These are phyloP conservation scores for Cirrhinus mrigala DNA, from an alignment of 2,797 vertebrate species.

Conservation along the genomic window DNA sequence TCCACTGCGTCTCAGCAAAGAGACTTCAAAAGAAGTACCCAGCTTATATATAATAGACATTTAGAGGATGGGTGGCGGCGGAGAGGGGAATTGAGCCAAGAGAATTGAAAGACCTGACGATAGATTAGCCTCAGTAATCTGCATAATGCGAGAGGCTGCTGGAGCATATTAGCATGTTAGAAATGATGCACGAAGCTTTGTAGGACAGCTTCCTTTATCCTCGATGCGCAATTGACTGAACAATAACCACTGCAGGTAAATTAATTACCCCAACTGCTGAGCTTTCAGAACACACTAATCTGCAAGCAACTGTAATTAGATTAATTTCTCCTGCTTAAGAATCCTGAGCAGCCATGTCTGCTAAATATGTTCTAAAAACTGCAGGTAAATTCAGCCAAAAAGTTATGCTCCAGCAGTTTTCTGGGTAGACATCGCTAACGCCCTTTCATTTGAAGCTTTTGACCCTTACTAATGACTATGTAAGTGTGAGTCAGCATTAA, in stretches of 20 bases:
- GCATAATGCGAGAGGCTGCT: constrained; percentile 60
- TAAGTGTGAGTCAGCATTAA: not conserved
- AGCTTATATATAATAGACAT: constrained; percentile 64
- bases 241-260: constrained; percentile 69
- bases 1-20: constrained; percentile 4
- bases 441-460: not conserved
- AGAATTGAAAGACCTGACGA: constrained; percentile 63
- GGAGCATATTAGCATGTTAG: constrained; percentile 58
- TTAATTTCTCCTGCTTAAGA: constrained; percentile 63
- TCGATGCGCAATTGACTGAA: constrained; percentile 50
- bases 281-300: constrained; percentile 60
- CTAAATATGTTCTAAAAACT: constrained; percentile 33
- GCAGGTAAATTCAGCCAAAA: constrained; percentile 25
- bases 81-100: constrained; percentile 35
- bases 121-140: constrained; percentile 64
- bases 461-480: not conserved
- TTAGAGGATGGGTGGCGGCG: constrained; percentile 9
- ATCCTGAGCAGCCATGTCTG: constrained; percentile 47
- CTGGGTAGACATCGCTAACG: not conserved
- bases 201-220: constrained; percentile 57
- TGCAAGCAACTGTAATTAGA: constrained; percentile 62
- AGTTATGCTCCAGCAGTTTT: not conserved
- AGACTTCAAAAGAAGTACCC: constrained; percentile 60
- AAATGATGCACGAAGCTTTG: constrained; percentile 50
- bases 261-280: constrained; percentile 64